These are phyloP conservation scores for Labeo calbasu DNA, from an alignment of 2,797 vertebrate species.

Conservation along the genomic window DNA sequence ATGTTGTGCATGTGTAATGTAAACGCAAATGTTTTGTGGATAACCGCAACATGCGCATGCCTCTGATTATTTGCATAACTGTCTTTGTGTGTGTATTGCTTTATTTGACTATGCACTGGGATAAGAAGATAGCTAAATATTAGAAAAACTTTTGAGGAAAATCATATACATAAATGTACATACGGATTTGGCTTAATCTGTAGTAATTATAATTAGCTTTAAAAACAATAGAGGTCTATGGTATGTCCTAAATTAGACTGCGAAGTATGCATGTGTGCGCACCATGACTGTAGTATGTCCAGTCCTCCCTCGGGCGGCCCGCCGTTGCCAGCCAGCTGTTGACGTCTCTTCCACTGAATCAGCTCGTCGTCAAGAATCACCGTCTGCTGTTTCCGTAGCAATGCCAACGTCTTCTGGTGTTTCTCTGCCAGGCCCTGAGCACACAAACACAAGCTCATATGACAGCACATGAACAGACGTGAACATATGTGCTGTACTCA, in stretches of 20 bases:
- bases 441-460: constrained; percentile 20
- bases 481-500: constrained; percentile 10
- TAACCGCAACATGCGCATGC: neutral
- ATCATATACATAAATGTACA: neutral
- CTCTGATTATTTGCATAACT: constrained; percentile 28
- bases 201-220: neutral
- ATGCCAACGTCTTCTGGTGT: constrained; percentile 90
- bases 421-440: constrained; percentile 90
- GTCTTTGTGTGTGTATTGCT: neutral
- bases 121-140: neutral
- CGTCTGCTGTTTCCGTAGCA: constrained; percentile 92
- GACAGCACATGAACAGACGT: constrained; percentile 14
- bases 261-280: constrained; percentile 6
- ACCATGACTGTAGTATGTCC: constrained; percentile 93
- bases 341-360: constrained; percentile 96
- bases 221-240: neutral
- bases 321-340: constrained; percentile 92
- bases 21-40: constrained; percentile 14
- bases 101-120: neutral
- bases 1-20: constrained; percentile 18
- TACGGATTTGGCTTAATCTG: neutral
- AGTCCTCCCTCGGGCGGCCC: constrained; percentile 87
- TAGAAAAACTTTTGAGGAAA: neutral
- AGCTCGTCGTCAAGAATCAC: constrained; percentile 93
- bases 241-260: neutral